A percentile compares a stretch with the other conserved stretches of the same genome.
These are phyloP conservation scores for Pelosia muscerda DNA, from an alignment of 2,888 invertebrate genomes.

Conservation along the genomic window DNA sequence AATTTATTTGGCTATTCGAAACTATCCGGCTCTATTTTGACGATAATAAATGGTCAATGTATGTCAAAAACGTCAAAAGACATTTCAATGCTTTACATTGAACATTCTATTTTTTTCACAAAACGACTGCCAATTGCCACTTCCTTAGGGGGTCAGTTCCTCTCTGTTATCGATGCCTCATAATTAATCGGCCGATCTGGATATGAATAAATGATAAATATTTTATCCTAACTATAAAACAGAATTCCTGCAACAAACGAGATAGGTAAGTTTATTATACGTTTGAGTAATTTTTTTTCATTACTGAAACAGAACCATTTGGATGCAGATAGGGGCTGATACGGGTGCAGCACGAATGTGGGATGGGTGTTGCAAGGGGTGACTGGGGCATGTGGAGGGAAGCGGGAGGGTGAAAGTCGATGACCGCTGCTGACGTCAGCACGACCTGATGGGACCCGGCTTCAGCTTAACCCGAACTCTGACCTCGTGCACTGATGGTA, in stretches of 20 bases:
- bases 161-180: background rate
- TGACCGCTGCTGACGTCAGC: conserved; percentile 83
- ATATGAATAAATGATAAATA: background rate
- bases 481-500: conserved; percentile 67
- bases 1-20: no score
- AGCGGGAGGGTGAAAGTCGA: conserved; percentile 65
- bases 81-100: no score
- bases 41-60: no score
- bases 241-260: conserved; percentile 1
- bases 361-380: conserved; percentile 64
- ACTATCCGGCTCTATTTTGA: no score
- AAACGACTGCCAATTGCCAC: no score
- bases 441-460: conserved; percentile 87
- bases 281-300: conserved; percentile 19
- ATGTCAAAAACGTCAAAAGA: no score
- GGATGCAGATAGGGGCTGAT: conserved; percentile 46
- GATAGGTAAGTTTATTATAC: background rate
- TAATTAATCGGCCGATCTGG: background rate
- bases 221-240: background rate
- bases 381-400: conserved; percentile 48
- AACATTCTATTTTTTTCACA: no score
- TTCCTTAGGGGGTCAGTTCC: no score
- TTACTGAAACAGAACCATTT: conserved; percentile 34
- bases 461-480: conserved; percentile 80
- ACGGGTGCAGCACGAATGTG: conserved; percentile 64